phyloP scores from a whole-genome alignment of 2,797 vertebrate genomes.

The Xenopus petersii region DNA sequence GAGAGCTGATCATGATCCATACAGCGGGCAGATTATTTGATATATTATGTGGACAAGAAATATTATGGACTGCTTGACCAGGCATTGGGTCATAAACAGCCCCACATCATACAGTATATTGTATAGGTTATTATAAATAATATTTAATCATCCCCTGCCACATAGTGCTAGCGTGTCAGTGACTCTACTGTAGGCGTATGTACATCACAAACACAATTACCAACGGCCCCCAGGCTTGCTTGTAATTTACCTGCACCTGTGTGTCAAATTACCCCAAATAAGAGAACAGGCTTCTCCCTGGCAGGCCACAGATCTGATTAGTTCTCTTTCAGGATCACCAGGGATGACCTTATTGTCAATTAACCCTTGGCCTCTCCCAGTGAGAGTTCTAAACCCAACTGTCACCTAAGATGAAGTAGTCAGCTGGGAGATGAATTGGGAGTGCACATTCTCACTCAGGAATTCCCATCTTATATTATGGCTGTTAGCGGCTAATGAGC shows the following conservation, averaged over 20 bases:
- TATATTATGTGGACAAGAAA: no score
- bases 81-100: no score
- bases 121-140: no score
- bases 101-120: no score
- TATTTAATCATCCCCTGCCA: no score
- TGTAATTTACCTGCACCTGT: constrained; percentile 32
- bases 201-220: neutral
- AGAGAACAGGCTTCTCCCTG: constrained; percentile 25
- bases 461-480: constrained; percentile 10
- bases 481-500: constrained; percentile 21
- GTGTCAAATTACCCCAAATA: constrained; percentile 4
- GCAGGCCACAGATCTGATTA: constrained; percentile 25
- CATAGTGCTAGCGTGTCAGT: no score
- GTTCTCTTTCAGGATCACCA: constrained; percentile 31
- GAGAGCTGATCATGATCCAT: no score
- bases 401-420: constrained; percentile 42
- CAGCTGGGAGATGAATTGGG: constrained; percentile 18
- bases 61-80: no score
- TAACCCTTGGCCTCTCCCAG: constrained; percentile 40
- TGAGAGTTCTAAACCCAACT: constrained; percentile 27
- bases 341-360: constrained; percentile 41
- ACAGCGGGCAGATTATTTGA: no score
- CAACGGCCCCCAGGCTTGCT: neutral
- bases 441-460: constrained; percentile 4
- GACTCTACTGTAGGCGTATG: neutral